These are phyloP conservation scores for Pagetopsis macropterus DNA, from an alignment of 2,797 vertebrate species.

Conservation along the genomic window DNA sequence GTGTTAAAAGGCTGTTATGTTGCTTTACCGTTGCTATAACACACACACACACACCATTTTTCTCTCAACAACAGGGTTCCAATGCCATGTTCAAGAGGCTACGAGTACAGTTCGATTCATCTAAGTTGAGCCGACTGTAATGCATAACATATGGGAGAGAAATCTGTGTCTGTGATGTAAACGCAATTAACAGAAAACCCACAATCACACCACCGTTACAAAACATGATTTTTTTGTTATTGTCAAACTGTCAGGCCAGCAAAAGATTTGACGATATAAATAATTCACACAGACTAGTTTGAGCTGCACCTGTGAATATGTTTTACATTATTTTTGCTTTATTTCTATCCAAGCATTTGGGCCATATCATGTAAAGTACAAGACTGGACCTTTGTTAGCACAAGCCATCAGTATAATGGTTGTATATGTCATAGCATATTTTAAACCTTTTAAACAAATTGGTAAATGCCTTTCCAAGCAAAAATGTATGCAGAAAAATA, in stretches of 20 bases:
- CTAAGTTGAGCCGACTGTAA: slow-evolving; percentile 8
- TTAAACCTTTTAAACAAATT: neutral
- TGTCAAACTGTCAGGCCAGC: neutral
- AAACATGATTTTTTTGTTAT: slow-evolving; percentile 14
- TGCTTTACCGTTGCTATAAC: slow-evolving; percentile 37
- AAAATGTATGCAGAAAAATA: neutral
- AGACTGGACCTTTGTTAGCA: neutral
- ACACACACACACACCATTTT: slow-evolving; percentile 6
- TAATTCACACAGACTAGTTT: neutral
- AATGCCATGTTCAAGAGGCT: slow-evolving; percentile 11
- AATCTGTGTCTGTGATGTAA: slow-evolving; percentile 17
- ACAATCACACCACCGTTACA: slow-evolving; percentile 8
- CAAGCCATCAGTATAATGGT: neutral
- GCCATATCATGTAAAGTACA: neutral
- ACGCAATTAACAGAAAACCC: slow-evolving; percentile 16
- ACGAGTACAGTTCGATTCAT: slow-evolving; percentile 39
- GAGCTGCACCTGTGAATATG: neutral
- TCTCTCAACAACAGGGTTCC: slow-evolving; percentile 12
- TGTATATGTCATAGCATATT: neutral
- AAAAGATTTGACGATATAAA: neutral
- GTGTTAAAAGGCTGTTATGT: slow-evolving; percentile 11
- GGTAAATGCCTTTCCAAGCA: too few relatives aligned
- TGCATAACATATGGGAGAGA: slow-evolving; percentile 15
- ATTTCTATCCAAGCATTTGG: too few relatives aligned
- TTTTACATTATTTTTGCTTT: neutral